Evolutionary conservation across 1,140 invertebrate species (phyloP), one percentile per base, ranked within the genome.

Genomic region (Eumeta japonica): DNA sequence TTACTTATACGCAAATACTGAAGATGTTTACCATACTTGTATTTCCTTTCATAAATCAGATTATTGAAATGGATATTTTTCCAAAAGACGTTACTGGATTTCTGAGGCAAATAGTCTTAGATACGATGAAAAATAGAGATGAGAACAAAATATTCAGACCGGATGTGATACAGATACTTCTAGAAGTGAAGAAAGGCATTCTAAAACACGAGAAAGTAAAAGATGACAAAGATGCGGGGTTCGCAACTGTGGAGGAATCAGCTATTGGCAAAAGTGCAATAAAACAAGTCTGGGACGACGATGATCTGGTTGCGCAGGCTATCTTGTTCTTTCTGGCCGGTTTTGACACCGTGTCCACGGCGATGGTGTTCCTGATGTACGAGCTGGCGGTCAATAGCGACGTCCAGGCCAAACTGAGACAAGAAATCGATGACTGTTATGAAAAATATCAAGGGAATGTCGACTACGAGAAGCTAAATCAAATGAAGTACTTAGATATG

Each of bases 401-500:
- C 0, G 48, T 81, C 2, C 84, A 87, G 48, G 66, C 81, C 2
- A n/a, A n/a, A n/a, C n/a, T n/a, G n/a, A n/a, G n/a, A n/a, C n/a
- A n/a, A n/a, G n/a, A n/a, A n/a, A n/a, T 88, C 1, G 65, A 76
- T 14, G 58, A 66, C 10, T 41, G 62, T 0, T 30, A 64, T 0
- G 47, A 52, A 1, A 51, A 63, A 3, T 54, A 75, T 7, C 54
- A 67, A 12, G 79, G 75, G 0, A 62, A 63, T 16, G 45, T 80
- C 0, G 65, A 44, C 4, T 81, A 76, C 35, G 65, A 70, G 16
- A 75, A 78, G 10, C 58, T 87, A 0, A 55, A 73, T 17, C 65
- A 75, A 15, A 71, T 88, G 72, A 77, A 76, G 12, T 87, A 86
- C n/a, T n/a, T n/a, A n/a, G n/a, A n/a, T n/a, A n/a, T n/a, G n/a